Evolutionary conservation across 2,797 vertebrate species (phyloP).

Genomic region (Lemur catta): DNA sequence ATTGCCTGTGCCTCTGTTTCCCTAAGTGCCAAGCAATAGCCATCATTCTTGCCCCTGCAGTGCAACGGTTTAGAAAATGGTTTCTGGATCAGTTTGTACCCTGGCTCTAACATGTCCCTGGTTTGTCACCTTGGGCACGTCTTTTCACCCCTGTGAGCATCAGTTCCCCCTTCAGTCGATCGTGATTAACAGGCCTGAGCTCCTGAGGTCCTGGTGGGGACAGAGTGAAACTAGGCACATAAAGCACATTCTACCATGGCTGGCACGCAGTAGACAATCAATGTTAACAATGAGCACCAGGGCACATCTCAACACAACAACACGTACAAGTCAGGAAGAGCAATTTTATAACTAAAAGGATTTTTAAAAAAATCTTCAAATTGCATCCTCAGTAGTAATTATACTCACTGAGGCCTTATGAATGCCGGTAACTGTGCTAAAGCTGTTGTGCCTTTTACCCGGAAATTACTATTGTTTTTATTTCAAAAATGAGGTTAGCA

Average conservation of each 20-base stretch:
- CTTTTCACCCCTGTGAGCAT: background rate
- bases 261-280: background rate
- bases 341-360: background rate
- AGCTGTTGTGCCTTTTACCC: background rate
- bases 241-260: background rate
- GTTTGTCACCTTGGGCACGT: background rate
- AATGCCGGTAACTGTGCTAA: background rate
- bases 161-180: background rate
- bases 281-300: background rate
- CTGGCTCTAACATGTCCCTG: background rate
- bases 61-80: background rate
- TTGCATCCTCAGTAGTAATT: background rate
- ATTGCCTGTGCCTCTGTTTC: background rate
- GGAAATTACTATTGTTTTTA: background rate
- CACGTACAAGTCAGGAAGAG: background rate
- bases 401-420: background rate
- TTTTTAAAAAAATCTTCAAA: background rate
- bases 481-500: background rate
- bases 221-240: no score
- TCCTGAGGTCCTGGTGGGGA: background rate
- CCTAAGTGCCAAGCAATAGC: background rate
- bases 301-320: background rate
- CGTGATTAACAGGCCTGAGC: background rate
- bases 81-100: background rate
- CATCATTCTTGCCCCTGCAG: no score